Evolutionary conservation across 2,797 vertebrate genomes (phyloP).

Genomic region (Masticophis lateralis): DNA sequence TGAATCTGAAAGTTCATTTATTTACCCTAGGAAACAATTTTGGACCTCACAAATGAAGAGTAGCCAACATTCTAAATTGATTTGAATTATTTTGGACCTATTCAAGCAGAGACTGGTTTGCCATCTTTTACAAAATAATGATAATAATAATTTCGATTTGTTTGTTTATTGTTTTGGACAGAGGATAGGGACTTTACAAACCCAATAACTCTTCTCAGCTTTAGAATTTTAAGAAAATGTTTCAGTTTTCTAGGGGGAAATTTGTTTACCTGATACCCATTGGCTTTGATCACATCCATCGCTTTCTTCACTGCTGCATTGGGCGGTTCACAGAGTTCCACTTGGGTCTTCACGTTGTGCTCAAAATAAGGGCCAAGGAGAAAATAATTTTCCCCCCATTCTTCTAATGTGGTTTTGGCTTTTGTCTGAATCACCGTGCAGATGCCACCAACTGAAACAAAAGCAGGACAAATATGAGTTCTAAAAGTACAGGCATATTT

Average conservation of each 20-base stretch:
- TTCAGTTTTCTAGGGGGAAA: background rate
- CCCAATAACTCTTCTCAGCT: background rate
- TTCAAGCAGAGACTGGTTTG: background rate
- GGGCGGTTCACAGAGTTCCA: conserved; percentile 85
- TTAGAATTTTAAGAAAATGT: background rate
- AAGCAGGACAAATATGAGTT: conserved; percentile 9
- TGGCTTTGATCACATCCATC: conserved; percentile 80
- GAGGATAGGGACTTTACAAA: background rate
- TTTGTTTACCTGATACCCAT: conserved; percentile 85
- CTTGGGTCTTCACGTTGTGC: conserved; percentile 92
- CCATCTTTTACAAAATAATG: background rate
- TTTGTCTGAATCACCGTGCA: conserved; percentile 98
- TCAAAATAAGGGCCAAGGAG: conserved; percentile 93
- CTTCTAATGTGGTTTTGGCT: conserved; percentile 88
- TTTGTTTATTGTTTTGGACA: background rate
- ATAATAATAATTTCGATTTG: background rate
- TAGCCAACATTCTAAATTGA: too few relatives aligned
- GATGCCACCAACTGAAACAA: conserved; percentile 89
- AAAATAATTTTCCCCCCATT: conserved; percentile 95
- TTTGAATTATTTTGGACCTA: background rate
- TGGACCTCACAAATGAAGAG: background rate
- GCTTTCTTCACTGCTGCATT: conserved; percentile 78
- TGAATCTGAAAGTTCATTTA: conserved; percentile 59
- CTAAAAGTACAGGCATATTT: background rate
- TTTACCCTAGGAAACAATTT: conserved; percentile 23